Percentiles rank a stretch among this genome's conserved stretches.
These are phyloP conservation scores for Nyctereutes procyonoides DNA, from an alignment of 2,113 vertebrate species.

Conservation along the genomic window DNA sequence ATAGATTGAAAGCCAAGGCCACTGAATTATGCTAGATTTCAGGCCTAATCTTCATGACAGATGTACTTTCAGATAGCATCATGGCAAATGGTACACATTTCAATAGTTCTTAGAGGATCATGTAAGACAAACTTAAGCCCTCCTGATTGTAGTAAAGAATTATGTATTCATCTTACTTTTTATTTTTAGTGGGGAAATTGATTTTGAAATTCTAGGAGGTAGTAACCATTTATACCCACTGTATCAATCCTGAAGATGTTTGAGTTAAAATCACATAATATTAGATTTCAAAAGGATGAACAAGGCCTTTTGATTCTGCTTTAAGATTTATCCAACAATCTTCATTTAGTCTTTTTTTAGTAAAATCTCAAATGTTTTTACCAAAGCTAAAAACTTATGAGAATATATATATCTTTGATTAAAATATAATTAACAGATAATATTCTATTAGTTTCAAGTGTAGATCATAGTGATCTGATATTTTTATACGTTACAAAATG, in stretches of 20 bases:
- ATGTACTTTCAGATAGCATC: not conserved
- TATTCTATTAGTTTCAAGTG: not conserved
- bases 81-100: not conserved
- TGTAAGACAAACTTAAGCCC: not conserved
- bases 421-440: not conserved
- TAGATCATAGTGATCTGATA: not conserved
- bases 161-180: not conserved
- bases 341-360: not conserved
- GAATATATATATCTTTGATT: not conserved
- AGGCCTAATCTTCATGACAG: not conserved
- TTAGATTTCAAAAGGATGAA: not conserved
- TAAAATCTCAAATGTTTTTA: not conserved
- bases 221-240: not conserved
- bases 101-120: not conserved
- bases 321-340: not conserved
- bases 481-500: not conserved
- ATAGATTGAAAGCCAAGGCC: not conserved
- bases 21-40: not conserved
- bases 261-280: not conserved
- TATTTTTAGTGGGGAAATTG: not conserved
- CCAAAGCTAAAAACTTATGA: not conserved
- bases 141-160: not conserved
- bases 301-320: not conserved
- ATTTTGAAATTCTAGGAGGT: slow-evolving; percentile 24
- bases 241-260: not conserved